Percentiles rank a stretch among this genome's conserved stretches.
Conservation (phyloP, 1,140 invertebrate species). For the Callitettix versicolor region DNA sequence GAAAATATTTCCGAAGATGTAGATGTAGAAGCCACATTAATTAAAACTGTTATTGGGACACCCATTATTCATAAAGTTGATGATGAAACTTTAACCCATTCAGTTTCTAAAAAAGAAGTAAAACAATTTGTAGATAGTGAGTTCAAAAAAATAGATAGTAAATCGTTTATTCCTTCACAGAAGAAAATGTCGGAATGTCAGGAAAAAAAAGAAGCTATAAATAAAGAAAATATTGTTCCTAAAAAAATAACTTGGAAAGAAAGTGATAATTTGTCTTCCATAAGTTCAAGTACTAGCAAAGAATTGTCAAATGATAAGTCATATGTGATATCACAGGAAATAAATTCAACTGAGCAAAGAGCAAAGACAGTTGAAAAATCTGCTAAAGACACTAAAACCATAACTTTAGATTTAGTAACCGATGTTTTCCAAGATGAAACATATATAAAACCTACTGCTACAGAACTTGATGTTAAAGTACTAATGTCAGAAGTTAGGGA, state of each 20-base stretch:
- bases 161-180: too few species aligned
- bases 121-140: slow-evolving; percentile 16
- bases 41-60: neutral
- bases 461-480: slow-evolving; percentile 34
- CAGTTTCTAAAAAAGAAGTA: slow-evolving; percentile 15
- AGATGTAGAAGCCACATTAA: too few species aligned
- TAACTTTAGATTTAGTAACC: neutral
- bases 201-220: neutral
- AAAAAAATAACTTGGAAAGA: slow-evolving; percentile 9
- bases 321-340: too few species aligned
- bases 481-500: slow-evolving; percentile 39
- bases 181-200: neutral
- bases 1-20: too few species aligned
- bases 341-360: too few species aligned
- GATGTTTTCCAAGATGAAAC: slow-evolving; percentile 12
- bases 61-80: neutral
- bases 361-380: neutral
- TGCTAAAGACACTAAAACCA: neutral
- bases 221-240: slow-evolving; percentile 14
- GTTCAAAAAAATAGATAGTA: too few species aligned
- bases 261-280: neutral
- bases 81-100: neutral
- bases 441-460: slow-evolving; percentile 14
- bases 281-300: neutral
- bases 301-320: neutral